phyloP scores from a whole-genome alignment of 2,888 invertebrate species.

The Falcaria lacertinaria region DNA sequence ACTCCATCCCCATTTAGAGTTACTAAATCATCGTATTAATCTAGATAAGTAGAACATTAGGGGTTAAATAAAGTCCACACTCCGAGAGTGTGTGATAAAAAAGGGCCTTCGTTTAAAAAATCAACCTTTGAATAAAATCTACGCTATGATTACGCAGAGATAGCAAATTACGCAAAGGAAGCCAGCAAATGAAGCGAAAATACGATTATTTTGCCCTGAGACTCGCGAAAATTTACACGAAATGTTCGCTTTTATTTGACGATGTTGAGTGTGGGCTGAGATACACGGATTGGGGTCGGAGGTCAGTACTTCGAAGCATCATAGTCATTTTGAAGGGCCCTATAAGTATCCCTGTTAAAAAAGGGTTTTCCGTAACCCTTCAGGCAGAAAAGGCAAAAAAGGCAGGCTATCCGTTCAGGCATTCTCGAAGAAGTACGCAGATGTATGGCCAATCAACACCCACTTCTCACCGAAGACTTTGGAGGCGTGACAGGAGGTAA shows the following conservation, averaged over 20 bases:
- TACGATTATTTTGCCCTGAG: conserved; percentile 61
- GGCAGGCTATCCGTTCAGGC: too few relatives aligned
- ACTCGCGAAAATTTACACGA: conserved; percentile 56
- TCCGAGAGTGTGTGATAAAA: conserved; percentile 7
- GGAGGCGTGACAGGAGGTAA: too few relatives aligned
- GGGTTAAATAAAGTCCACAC: background rate
- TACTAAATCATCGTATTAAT: background rate
- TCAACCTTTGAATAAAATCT: conserved; percentile 41
- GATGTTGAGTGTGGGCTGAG: conserved; percentile 23
- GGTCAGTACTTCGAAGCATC: conserved; percentile 5
- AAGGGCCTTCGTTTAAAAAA: conserved; percentile 19
- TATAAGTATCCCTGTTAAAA: too few relatives aligned
- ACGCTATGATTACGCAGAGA: conserved; percentile 47
- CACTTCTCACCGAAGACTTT: too few relatives aligned
- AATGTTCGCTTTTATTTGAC: conserved; percentile 55
- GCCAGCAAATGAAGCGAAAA: conserved; percentile 63
- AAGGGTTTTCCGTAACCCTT: too few relatives aligned
- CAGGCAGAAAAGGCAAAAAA: too few relatives aligned
- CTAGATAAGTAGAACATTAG: background rate
- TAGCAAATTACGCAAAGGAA: conserved; percentile 62
- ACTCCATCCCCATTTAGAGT: background rate
- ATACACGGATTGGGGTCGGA: conserved; percentile 10
- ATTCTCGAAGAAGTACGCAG: too few relatives aligned
- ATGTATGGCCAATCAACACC: too few relatives aligned
- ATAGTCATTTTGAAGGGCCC: background rate